Conservation (phyloP, 2,888 invertebrate genomes). For the Meiosimyza decipiens region DNA sequence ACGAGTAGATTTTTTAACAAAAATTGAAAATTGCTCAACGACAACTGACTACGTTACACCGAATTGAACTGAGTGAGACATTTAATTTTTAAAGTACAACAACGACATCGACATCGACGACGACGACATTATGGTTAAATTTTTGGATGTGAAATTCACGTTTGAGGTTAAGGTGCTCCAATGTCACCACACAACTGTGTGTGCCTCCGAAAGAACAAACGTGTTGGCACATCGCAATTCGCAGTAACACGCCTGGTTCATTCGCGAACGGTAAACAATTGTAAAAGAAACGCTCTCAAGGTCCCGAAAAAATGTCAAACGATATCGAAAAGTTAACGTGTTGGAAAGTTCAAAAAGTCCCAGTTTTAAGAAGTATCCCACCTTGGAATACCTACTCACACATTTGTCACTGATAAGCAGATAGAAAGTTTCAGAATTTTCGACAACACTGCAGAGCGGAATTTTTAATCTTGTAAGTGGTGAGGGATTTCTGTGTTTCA, state of each 20-base stretch:
- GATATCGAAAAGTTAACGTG: background rate
- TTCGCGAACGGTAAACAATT: slow-evolving; percentile 34
- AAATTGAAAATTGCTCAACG: slow-evolving; percentile 33
- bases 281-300: background rate
- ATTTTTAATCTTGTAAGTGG: no score
- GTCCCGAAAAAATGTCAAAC: background rate
- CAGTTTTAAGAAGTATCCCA: no score
- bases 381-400: no score
- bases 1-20: slow-evolving; percentile 38
- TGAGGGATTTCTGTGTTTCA: no score
- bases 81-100: slow-evolving; percentile 42
- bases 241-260: slow-evolving; percentile 45
- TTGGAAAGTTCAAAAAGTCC: background rate
- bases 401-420: no score
- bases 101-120: slow-evolving; percentile 6
- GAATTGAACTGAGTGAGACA: slow-evolving; percentile 43
- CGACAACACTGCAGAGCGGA: no score
- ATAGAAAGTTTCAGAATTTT: no score
- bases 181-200: slow-evolving; percentile 56
- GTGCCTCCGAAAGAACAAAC: slow-evolving; percentile 41
- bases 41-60: slow-evolving; percentile 17
- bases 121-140: slow-evolving; percentile 16
- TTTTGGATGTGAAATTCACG: slow-evolving; percentile 46
- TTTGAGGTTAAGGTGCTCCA: slow-evolving; percentile 59
- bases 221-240: slow-evolving; percentile 50